Conservation (phyloP, 2,113 vertebrate genomes). For the Camelus bactrianus region DNA sequence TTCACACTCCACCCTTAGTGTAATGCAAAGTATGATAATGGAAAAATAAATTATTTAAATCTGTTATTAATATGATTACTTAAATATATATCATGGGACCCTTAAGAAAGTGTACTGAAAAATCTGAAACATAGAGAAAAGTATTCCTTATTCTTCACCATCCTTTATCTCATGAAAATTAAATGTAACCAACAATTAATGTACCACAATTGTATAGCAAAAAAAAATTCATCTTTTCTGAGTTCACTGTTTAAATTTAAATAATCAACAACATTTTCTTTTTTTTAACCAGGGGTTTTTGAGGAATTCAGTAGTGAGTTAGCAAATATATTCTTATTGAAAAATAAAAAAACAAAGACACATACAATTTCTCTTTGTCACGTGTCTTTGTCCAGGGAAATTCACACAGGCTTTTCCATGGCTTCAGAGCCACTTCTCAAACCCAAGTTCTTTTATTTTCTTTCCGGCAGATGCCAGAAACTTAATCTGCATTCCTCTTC, state of each 20-base stretch:
- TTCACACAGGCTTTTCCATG: not conserved
- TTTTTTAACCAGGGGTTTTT: not conserved
- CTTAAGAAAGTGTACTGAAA: constrained; percentile 49
- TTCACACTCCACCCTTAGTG: constrained; percentile 57
- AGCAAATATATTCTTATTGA: constrained; percentile 24
- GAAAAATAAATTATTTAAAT: constrained; percentile 76
- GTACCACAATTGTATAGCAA: not conserved
- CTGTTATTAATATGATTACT: constrained; percentile 58
- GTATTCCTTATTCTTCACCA: not conserved
- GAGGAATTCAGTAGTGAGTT: not conserved
- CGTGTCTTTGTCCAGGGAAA: not conserved
- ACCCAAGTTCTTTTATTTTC: not conserved
- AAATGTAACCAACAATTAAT: constrained; percentile 17
- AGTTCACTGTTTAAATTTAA: constrained; percentile 54
- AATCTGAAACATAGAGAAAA: constrained; percentile 1
- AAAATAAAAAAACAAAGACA: not conserved
- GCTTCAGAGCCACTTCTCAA: not conserved
- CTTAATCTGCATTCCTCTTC: not conserved
- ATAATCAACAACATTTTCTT: constrained; percentile 15
- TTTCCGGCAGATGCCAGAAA: not conserved
- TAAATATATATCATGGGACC: constrained; percentile 61
- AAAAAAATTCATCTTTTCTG: constrained; percentile 33
- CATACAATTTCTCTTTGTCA: too few species aligned
- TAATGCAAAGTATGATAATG: constrained; percentile 72
- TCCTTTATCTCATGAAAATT: constrained; percentile 29